These are phyloP conservation scores for Agrotis ipsilon DNA, from an alignment of 2,888 invertebrate species.

Conservation along the genomic window DNA sequence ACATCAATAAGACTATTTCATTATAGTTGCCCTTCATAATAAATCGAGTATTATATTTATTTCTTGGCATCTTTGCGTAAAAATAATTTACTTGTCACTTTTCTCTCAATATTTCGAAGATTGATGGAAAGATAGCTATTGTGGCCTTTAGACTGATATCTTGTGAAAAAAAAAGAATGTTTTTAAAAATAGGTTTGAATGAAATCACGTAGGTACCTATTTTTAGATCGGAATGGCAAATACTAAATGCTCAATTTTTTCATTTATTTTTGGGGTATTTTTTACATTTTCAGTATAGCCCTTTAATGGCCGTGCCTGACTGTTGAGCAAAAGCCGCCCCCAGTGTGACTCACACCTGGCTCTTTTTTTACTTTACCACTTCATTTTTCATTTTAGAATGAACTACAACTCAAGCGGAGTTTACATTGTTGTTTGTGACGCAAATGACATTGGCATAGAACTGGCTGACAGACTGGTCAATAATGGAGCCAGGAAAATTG, in stretches of 20 bases:
- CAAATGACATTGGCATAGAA: slow-evolving; percentile 71
- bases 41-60: slow-evolving; percentile 17
- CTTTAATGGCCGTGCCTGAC: too few relatives aligned
- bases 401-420: slow-evolving; percentile 66
- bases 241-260: too few relatives aligned
- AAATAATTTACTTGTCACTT: slow-evolving; percentile 7
- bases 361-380: background rate
- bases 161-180: background rate
- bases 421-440: slow-evolving; percentile 73
- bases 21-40: slow-evolving; percentile 20
- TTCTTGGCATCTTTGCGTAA: background rate
- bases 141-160: background rate
- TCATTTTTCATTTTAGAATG: slow-evolving; percentile 64
- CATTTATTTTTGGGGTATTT: too few relatives aligned
- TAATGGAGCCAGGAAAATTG: slow-evolving; percentile 72
- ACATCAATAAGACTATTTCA: slow-evolving; percentile 5
- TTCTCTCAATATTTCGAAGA: slow-evolving; percentile 27
- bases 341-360: too few relatives aligned
- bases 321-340: too few relatives aligned
- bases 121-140: slow-evolving; percentile 15
- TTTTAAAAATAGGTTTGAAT: background rate
- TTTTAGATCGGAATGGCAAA: too few relatives aligned
- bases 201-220: too few relatives aligned
- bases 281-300: too few relatives aligned
- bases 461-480: slow-evolving; percentile 72